Evolutionary conservation across 2,888 invertebrate species (phyloP), one percentile per base, ranked within the genome.

Genomic region (Cosmopolites sordidus): DNA sequence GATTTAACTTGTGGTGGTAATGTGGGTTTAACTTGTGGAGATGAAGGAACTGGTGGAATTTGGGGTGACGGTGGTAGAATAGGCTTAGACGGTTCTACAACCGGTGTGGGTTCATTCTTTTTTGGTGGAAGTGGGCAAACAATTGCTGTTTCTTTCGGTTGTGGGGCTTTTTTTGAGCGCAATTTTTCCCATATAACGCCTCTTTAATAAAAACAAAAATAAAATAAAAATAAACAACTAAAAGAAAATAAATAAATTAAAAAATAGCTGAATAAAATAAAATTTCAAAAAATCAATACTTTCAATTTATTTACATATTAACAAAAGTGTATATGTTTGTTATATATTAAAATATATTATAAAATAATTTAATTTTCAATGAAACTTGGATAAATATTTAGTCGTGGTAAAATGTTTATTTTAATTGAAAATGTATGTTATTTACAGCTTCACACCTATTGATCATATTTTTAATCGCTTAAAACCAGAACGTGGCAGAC

Each of bases 201-300:
- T 66, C 69, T 69, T 68, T 50, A 66, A 67, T 65, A 58, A 59
- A 58, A 62, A n/a, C n/a, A n/a, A 64, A 61, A 58, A 58, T 60
- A 57, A 61, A 59, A 62, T 60, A 62, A 60, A 57, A 60, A 61
- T 58, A 53, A 62, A 59, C 41, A 22, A 55, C 54, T 46, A 16
- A 12, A 58, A 60, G 51, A 39, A 43, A 37, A 54, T n/a, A n/a
- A 54, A 37, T 38, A 29, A 50, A 40, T 6, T 12, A 44, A 11
- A 45, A 29, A 39, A 9, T n/a, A n/a, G n/a, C n/a, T n/a, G n/a
- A n/a, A n/a, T n/a, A n/a, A n/a, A n/a, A n/a, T n/a, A n/a, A n/a
- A n/a, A n/a, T n/a, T n/a, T n/a, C n/a, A n/a, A n/a, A n/a, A n/a
- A n/a, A n/a, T n/a, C n/a, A n/a, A n/a, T n/a, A n/a, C n/a, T n/a